These are phyloP conservation scores for Clarias gariepinus DNA, from an alignment of 2,113 vertebrate species.

Conservation along the genomic window DNA sequence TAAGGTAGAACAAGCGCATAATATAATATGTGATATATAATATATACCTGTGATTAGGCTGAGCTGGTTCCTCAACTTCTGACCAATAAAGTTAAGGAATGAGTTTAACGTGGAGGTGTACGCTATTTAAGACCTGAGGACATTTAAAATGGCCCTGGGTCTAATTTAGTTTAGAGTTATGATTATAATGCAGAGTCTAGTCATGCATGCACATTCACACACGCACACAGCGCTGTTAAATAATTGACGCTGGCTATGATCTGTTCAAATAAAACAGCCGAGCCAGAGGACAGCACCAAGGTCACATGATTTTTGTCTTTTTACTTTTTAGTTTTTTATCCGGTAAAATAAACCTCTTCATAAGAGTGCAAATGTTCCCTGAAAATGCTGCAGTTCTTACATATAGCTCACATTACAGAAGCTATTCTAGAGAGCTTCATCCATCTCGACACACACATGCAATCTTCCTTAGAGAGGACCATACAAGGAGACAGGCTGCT, in stretches of 20 bases:
- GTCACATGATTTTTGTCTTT: not conserved
- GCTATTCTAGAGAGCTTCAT: not conserved
- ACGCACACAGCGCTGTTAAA: not conserved
- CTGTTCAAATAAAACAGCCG: not conserved
- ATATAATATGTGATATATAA: too few species aligned
- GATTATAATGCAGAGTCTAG: not conserved
- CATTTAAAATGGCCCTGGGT: not conserved
- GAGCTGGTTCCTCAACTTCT: not conserved
- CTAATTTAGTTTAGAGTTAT: not conserved
- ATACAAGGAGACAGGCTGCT: conserved; percentile 20
- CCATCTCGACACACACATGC: not conserved
- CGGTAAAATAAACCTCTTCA: not conserved
- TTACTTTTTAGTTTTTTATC: too few species aligned
- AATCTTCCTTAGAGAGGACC: conserved; percentile 6
- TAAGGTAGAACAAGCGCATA: not conserved
- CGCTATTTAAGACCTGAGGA: not conserved
- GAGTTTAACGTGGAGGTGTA: not conserved
- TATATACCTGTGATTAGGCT: not conserved
- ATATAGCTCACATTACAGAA: not conserved
- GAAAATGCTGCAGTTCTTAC: not conserved
- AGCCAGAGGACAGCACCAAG: not conserved
- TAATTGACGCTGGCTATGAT: not conserved
- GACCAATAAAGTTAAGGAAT: not conserved
- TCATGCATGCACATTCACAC: not conserved
- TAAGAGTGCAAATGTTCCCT: not conserved